Evolutionary conservation across 1,140 invertebrate genomes (phyloP).

Genomic region (Venustaconcha ellipsiformis): DNA sequence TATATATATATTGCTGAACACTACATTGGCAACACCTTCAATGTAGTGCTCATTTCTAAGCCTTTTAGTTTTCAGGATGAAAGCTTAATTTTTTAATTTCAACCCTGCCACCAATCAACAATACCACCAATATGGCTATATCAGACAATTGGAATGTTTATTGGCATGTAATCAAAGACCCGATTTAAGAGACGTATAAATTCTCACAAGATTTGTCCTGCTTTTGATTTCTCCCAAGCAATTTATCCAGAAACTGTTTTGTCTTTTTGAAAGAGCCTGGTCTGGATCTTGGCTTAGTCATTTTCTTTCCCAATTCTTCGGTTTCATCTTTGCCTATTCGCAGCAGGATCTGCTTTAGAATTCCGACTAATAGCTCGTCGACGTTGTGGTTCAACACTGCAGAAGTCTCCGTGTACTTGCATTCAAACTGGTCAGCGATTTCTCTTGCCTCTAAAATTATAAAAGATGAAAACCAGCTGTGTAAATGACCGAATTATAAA

Average conservation of each 20-base stretch:
- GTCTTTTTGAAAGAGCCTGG: slow-evolving; percentile 29
- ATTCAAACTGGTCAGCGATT: slow-evolving; percentile 78
- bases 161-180: too few relatives aligned
- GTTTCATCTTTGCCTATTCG: slow-evolving; percentile 15
- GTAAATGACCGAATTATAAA: not conserved
- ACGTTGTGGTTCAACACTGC: slow-evolving; percentile 84
- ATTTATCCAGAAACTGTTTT: slow-evolving; percentile 26
- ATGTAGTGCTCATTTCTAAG: too few relatives aligned
- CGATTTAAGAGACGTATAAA: slow-evolving; percentile 9
- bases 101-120: too few relatives aligned
- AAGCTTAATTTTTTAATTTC: too few relatives aligned
- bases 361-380: slow-evolving; percentile 83
- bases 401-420: slow-evolving; percentile 87
- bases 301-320: not conserved
- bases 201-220: slow-evolving; percentile 27
- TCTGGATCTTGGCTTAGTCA: slow-evolving; percentile 18
- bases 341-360: slow-evolving; percentile 74
- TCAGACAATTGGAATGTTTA: too few relatives aligned
- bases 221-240: slow-evolving; percentile 9
- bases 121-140: too few relatives aligned
- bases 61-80: too few relatives aligned
- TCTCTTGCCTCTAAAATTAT: slow-evolving; percentile 52
- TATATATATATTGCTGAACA: too few relatives aligned
- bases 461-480: slow-evolving; percentile 1
- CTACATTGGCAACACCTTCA: too few relatives aligned